Evolutionary conservation across 2,888 invertebrate species (phyloP).

Genomic region (Anodontia alba): DNA sequence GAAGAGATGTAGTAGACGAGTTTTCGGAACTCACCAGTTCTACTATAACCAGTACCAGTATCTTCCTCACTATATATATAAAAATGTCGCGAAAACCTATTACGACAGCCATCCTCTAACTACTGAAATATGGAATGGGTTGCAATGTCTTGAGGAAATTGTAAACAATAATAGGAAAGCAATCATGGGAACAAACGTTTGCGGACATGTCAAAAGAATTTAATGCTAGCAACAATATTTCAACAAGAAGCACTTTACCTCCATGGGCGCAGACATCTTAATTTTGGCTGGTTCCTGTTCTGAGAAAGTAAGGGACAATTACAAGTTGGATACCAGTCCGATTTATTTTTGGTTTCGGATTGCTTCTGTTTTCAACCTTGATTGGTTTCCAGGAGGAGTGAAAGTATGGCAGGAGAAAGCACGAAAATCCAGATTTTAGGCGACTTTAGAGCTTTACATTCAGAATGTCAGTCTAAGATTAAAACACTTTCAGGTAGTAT

Average conservation of each 20-base stretch:
- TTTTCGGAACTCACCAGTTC: too few species aligned
- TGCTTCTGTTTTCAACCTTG: background rate
- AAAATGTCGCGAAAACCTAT: too few species aligned
- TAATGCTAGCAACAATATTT: too few species aligned
- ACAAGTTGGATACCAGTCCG: background rate
- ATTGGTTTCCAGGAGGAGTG: background rate
- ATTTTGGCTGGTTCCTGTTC: background rate
- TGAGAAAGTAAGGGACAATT: background rate
- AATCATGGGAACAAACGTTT: too few species aligned
- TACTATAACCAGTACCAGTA: too few species aligned
- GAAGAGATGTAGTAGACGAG: too few species aligned
- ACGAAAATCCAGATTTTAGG: constrained; percentile 28
- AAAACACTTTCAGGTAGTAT: background rate
- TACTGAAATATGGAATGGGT: too few species aligned
- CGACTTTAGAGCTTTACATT: constrained; percentile 43
- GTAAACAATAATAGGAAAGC: too few species aligned
- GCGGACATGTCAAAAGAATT: too few species aligned
- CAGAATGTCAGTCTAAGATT: constrained; percentile 32
- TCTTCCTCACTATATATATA: too few species aligned
- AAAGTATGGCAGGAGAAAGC: constrained; percentile 40
- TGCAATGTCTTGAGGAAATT: too few species aligned
- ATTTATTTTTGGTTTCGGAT: background rate
- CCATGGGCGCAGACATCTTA: constrained; percentile 1
- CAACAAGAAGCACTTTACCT: background rate
- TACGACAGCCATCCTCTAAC: too few species aligned